Evolutionary conservation across 1,140 invertebrate genomes (phyloP).

Genomic region (Pogonomyrmex barbatus): DNA sequence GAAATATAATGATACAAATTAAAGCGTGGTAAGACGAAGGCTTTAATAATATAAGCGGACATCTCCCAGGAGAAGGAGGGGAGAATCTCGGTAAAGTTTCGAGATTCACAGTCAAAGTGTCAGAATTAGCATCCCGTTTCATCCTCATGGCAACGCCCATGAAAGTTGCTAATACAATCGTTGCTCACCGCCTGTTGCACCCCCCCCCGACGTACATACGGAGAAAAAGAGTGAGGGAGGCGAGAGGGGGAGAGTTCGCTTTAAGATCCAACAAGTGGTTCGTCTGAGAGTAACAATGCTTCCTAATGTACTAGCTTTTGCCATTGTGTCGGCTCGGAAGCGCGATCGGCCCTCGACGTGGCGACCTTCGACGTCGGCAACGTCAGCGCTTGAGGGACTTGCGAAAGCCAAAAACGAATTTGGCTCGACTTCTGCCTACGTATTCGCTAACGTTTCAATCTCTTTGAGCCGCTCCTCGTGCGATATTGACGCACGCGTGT

Average conservation of each 20-base stretch:
- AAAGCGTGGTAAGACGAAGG: conserved; percentile 8
- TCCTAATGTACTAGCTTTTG: conserved; percentile 66
- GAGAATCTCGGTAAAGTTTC: conserved; percentile 30
- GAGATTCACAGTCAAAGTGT: conserved; percentile 33
- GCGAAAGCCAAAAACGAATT: conserved; percentile 66
- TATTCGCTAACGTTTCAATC: conserved; percentile 54
- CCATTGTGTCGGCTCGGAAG: conserved; percentile 29
- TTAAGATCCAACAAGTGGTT: conserved; percentile 79
- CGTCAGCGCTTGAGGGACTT: conserved; percentile 47
- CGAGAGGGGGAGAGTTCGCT: conserved; percentile 43
- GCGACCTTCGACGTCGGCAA: conserved; percentile 56
- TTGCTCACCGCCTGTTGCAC: conserved; percentile 69
- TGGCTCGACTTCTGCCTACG: conserved; percentile 57
- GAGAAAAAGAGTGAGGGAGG: neutral
- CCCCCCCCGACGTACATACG: neutral
- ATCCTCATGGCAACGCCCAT: conserved; percentile 37
- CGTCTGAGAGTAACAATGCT: conserved; percentile 76
- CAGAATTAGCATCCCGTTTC: conserved; percentile 59
- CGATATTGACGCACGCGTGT: conserved; percentile 18
- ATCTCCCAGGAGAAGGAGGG: neutral
- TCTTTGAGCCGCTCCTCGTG: conserved; percentile 7
- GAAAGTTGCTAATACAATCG: conserved; percentile 72
- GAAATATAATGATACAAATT: conserved; percentile 39
- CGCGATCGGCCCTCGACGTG: conserved; percentile 54
- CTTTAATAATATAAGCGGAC: conserved; percentile 10